phyloP scores from a whole-genome alignment of 2,113 vertebrate species.

The Rhinogobius similis region DNA sequence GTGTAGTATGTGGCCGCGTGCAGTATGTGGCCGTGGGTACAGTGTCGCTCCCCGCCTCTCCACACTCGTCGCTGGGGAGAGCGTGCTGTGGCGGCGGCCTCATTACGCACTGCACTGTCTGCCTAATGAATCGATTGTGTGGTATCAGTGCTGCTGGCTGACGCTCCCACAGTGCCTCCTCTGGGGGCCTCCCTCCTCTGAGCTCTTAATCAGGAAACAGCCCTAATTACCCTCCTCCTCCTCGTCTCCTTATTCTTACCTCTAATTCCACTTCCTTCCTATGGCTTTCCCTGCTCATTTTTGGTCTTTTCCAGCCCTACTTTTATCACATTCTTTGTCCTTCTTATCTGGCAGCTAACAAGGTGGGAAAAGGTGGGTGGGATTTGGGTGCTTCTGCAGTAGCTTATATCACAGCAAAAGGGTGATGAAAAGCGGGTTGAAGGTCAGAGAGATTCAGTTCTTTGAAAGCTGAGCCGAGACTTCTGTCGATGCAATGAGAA shows the following conservation, averaged over 20 bases:
- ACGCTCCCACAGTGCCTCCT: constrained; percentile 71
- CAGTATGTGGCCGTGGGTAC: constrained; percentile 14
- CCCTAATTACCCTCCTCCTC: constrained; percentile 72
- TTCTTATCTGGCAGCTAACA: constrained; percentile 55
- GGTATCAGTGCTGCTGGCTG: constrained; percentile 75
- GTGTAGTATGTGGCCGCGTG: background rate
- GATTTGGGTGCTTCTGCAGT: constrained; percentile 41
- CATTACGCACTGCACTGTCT: constrained; percentile 73
- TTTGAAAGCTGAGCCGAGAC: constrained; percentile 29
- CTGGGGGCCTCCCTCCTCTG: constrained; percentile 71
- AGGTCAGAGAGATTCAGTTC: constrained; percentile 39
- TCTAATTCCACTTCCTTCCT: constrained; percentile 34
- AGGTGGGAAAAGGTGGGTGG: constrained; percentile 23
- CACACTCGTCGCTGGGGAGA: constrained; percentile 65
- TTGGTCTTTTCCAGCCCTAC: constrained; percentile 52
- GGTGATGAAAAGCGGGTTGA: constrained; percentile 9
- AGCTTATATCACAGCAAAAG: constrained; percentile 56
- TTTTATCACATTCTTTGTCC: constrained; percentile 65
- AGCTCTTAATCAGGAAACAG: constrained; percentile 79
- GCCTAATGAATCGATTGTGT: constrained; percentile 81
- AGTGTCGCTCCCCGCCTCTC: constrained; percentile 49
- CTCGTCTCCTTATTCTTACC: constrained; percentile 39
- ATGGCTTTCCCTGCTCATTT: constrained; percentile 30
- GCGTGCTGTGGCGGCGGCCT: constrained; percentile 60
- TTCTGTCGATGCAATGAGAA: constrained; percentile 56